Evolutionary conservation across 2,888 invertebrate species (phyloP), one percentile per base, ranked within the genome.

Genomic region (Philereme transversata): DNA sequence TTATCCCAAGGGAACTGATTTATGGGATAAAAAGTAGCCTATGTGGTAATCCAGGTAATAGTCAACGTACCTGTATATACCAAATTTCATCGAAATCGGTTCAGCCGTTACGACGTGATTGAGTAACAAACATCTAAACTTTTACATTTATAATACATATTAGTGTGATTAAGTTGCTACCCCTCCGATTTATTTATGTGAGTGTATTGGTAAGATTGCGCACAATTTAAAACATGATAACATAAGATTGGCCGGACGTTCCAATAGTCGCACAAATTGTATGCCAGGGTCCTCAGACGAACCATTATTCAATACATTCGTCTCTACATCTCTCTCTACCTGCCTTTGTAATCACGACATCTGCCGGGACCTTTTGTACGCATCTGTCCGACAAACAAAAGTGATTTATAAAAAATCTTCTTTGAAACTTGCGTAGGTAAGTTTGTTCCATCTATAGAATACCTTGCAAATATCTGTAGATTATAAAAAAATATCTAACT

Each of bases 291-390:
- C 9, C 51, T 56, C 62, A 50, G 51, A 46, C 48, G 49, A 34
- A 10, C 52, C 54, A 49, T 60, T 57, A 50, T 60, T 51, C 57
- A 55, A 58, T 51, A 43, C 55, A 40, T 36, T 40, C 22, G 43
- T 48, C 48, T 62, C 63, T 77, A 43, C 43, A 10, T 43, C 43
- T 43, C 43, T 43, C 4, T 6, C n/a, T 45, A 77, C 76, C 78
- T 76, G 77, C 72, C 71, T 71, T 78, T 78, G 76, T 78, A 65
- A 67, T 35, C 36, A 64, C 63, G 68, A 71, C 78, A 78, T 76
- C 76, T 75, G 77, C 62, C 62, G 60, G 46, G 43, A 51, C 34
- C 59, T 60, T 64, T 67, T 65, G 68, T 73, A 65, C 56, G 51
- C 76, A 76, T 70, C 76, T 71, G 77, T 70, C 68, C 55, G 62